Percentiles rank a stretch among this genome's conserved stretches.
Conservation (phyloP, 2,888 invertebrate species). For the Gandaritis pyraliata region DNA sequence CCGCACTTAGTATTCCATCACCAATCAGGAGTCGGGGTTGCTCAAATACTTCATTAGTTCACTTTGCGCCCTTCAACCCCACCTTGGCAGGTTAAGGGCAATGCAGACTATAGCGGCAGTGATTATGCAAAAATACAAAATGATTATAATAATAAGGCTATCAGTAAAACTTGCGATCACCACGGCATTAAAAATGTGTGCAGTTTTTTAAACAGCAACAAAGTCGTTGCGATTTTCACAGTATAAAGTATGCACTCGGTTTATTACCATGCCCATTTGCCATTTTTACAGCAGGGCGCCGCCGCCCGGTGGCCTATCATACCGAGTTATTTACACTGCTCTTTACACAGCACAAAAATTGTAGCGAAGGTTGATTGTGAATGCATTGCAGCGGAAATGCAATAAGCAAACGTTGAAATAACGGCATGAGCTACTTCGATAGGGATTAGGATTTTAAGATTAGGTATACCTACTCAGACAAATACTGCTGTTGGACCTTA, state of each 20-base stretch:
- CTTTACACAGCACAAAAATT: slow-evolving; percentile 14
- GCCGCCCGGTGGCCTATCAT: no score
- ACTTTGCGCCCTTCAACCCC: slow-evolving; percentile 50
- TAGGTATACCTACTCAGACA: no score
- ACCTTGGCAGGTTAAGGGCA: slow-evolving; percentile 26
- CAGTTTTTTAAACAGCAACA: no score
- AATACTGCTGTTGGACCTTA: no score
- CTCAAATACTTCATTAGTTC: slow-evolving; percentile 66
- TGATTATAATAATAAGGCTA: no score
- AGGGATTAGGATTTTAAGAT: no score
- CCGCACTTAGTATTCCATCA: slow-evolving; percentile 63
- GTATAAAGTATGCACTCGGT: no score
- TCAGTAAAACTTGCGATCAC: no score
- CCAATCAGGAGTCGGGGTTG: slow-evolving; percentile 52
- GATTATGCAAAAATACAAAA: background rate
- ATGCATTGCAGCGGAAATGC: slow-evolving; percentile 6
- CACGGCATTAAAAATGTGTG: no score
- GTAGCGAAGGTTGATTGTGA: slow-evolving; percentile 27
- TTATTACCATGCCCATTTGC: background rate
- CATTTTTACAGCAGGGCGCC: slow-evolving; percentile 13
- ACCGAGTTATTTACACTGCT: slow-evolving; percentile 17
- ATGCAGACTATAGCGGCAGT: slow-evolving; percentile 15
- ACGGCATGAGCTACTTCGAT: no score
- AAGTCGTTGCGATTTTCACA: no score
- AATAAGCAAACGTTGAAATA: background rate